Evolutionary conservation across 2,113 vertebrate genomes (phyloP), one percentile per base, ranked within the genome.

Genomic region (Leptodactylus fuscus): DNA sequence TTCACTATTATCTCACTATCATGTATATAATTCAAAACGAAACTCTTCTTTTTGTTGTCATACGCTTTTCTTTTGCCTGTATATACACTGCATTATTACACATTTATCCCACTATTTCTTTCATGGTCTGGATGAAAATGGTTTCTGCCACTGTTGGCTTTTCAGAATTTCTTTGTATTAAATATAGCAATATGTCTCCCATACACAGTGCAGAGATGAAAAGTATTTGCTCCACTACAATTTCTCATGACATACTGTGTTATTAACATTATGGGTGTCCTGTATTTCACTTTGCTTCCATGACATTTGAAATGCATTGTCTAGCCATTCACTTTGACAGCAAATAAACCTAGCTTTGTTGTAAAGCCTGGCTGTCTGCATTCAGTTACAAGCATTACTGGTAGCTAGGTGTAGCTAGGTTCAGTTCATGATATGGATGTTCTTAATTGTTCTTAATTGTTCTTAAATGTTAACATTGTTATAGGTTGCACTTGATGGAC

Each of bases 191-290:
- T 44, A 9, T 44, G 41, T 44, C 41, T 44, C 41, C 41, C 41
- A 44, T 44, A 5, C 41, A 79, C 22, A 38, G 29, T 78, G 34
- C 5, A 38, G 29, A 60, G n/a, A 41, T 41, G 49, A 79, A 79
- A 58, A 24, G 12, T 18, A 24, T 38, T 78, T 7, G 16, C 53
- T 79, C 53, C 77, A 27, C 32, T 79, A 15, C 34, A 79, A 60
- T 60, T 60, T 58, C 32, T 6, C 51, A 58, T n/a, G 51, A 8
- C 77, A 41, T 41, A 79, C 77, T 27, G 53, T 22, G 34, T 36
- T 79, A 60, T 60, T 79, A 79, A 36, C 49, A 38, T 79, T 60
- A n/a, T 24, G 34, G 77, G 51, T 24, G 76, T 78, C 51, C 49
- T 58, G 20, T 51, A 38, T 53, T 53, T 79, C 32, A 58, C 48